phyloP scores from a whole-genome alignment of 2,113 vertebrate genomes.

The Corydoras sp. region DNA sequence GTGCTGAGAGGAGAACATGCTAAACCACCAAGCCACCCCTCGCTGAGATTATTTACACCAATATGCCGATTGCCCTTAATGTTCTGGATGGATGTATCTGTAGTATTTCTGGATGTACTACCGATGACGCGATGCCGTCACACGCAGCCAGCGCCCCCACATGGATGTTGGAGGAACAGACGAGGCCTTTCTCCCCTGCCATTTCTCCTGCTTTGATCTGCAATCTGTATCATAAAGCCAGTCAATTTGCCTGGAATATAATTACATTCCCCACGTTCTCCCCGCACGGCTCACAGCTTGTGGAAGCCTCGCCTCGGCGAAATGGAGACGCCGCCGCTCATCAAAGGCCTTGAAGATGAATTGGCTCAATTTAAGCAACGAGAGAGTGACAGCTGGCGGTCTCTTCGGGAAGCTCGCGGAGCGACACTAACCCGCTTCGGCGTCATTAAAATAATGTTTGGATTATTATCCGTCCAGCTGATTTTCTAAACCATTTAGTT shows the following conservation, averaged over 20 bases:
- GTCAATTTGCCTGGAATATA: conserved; percentile 8
- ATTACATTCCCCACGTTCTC: conserved; percentile 11
- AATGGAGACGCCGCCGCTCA: neutral
- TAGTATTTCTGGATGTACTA: too few species aligned
- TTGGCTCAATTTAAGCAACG: conserved; percentile 14
- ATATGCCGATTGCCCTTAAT: too few species aligned
- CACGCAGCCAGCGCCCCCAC: too few species aligned
- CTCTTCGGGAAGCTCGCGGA: conserved; percentile 7
- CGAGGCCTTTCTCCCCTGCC: neutral
- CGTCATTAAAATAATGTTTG: conserved; percentile 29
- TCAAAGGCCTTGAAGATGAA: conserved; percentile 23
- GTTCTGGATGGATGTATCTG: too few species aligned
- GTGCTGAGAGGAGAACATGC: too few species aligned
- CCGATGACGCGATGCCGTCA: too few species aligned
- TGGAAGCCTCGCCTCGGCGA: neutral
- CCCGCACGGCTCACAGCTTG: neutral
- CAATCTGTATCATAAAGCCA: conserved; percentile 11
- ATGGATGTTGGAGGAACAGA: too few species aligned
- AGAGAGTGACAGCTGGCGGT: conserved; percentile 17
- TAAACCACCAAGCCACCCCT: too few species aligned
- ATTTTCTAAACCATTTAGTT: conserved; percentile 28
- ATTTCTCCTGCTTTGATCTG: conserved; percentile 6
- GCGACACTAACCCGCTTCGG: conserved; percentile 12
- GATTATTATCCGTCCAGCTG: conserved; percentile 22
- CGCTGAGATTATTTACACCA: too few species aligned